Percentiles rank a stretch among this genome's conserved stretches.
phyloP scores from a whole-genome alignment of 1,140 invertebrate genomes.

The Myzus persicae region DNA sequence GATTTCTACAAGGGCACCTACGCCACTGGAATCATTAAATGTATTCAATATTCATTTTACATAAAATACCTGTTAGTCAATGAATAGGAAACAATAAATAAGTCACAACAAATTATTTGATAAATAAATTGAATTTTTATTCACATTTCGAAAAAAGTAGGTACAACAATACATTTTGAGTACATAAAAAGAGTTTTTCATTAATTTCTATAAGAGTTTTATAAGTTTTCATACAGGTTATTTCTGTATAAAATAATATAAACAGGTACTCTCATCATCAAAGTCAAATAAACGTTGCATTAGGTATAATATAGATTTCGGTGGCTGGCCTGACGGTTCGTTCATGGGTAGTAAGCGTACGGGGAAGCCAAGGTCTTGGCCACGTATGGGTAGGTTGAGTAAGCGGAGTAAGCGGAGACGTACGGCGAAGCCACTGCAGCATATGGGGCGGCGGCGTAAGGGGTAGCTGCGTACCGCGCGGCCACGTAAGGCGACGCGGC shows the following conservation, averaged over 20 bases:
- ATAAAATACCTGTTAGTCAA: no score
- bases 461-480: background rate
- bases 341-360: conserved; percentile 32
- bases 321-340: background rate
- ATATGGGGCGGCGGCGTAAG: conserved; percentile 17
- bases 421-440: background rate
- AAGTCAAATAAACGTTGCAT: background rate
- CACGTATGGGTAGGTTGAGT: conserved; percentile 20
- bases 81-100: background rate
- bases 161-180: background rate
- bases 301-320: background rate
- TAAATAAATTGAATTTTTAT: conserved; percentile 8
- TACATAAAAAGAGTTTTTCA: background rate
- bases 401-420: background rate
- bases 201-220: background rate
- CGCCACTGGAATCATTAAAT: no score
- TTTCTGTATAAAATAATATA: no score
- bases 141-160: background rate
- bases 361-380: conserved; percentile 14
- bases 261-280: background rate
- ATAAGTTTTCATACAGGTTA: background rate
- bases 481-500: background rate
- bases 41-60: background rate
- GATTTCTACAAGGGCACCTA: no score
- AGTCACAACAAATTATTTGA: background rate